Percentiles rank a stretch among this genome's conserved stretches.
phyloP scores from a whole-genome alignment of 2,797 vertebrate genomes.

The Danio jaintianensis region DNA sequence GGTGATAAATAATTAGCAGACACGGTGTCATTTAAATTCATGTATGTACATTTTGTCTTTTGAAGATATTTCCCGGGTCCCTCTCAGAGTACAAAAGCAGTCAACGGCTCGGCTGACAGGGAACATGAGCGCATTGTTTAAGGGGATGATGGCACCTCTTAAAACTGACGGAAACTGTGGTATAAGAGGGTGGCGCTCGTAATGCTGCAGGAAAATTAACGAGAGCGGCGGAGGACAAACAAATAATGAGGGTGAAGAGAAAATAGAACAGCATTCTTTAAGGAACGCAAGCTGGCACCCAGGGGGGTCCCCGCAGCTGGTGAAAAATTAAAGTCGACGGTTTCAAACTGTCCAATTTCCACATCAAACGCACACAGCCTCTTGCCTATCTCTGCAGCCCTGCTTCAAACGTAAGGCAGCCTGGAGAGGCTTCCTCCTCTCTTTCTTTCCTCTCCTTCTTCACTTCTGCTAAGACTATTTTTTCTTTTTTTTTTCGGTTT shows the following conservation, averaged over 20 bases:
- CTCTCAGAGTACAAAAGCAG: constrained; percentile 57
- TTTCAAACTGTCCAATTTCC: constrained; percentile 96
- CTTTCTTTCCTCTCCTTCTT: constrained; percentile 52
- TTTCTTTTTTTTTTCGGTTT: constrained; percentile 65
- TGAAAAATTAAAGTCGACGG: constrained; percentile 94
- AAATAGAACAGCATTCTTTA: constrained; percentile 61
- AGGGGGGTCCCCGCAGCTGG: constrained; percentile 85
- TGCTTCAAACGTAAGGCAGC: constrained; percentile 88
- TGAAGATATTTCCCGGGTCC: constrained; percentile 50
- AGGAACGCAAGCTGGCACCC: constrained; percentile 70
- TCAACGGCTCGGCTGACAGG: constrained; percentile 54
- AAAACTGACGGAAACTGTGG: constrained; percentile 17
- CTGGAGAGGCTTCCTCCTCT: constrained; percentile 77
- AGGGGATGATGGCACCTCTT: constrained; percentile 56
- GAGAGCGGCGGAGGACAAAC: constrained; percentile 74
- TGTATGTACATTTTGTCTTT: constrained; percentile 60
- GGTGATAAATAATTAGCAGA: constrained; percentile 55
- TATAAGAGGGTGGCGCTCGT: constrained; percentile 27
- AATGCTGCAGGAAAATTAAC: constrained; percentile 42
- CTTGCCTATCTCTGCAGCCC: constrained; percentile 86
- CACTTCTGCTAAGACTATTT: constrained; percentile 60
- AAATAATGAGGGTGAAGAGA: constrained; percentile 68
- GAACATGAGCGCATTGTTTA: constrained; percentile 62
- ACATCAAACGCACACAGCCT: constrained; percentile 88
- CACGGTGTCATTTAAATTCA: constrained; percentile 60